Base-by-base conservation (phyloP, 2,888 invertebrate species). In the Phyllotreta striolata region DNA sequence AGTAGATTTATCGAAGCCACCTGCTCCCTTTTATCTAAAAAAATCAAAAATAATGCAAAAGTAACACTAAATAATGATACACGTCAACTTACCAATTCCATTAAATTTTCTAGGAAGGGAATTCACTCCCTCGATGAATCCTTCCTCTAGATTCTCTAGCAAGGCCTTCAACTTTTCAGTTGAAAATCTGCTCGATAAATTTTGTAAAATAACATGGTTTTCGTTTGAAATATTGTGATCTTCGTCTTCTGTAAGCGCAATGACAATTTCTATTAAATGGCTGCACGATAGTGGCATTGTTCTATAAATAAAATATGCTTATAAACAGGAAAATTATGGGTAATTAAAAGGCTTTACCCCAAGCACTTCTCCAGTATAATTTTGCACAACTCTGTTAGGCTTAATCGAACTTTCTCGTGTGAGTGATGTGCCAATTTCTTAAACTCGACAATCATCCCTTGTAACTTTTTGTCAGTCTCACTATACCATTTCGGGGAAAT, bases 181-280 rank as follows among this genome's bases (percentile, higher is more conserved):
- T 14, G 78, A 75, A 12, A 86, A 82, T 4, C 82, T 82, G 9
- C 74, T 76, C 24, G 79, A 81, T 71, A 86, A 83, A 69, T 75
- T 79, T 13, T 77, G 78, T 4, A 83, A 75, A 66, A 75, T 77
- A 13, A 68, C 54, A 13, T 73, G 76, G 67, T 86, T 85, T 55
- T 76, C 73, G 3, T 73, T 67, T 9, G 84, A 75, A 9, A 92
- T 86, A 66, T 85, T 81, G 0, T 78, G 72, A 66, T 84, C 81
- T 6, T 86, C 86, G 80, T 93, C 92, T 76, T 89, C 88, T 0
- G 89, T 86, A 35, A 92, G 79, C 0, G 87, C 83, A 66, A 93
- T 86, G 6, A 91, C 79, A 38, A 89, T 85, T 78, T 92, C 91
- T 2, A 92, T 79, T 6, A 89, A 81, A 66, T 85, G 80, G n/a